Evolutionary conservation across 2,113 vertebrate species (phyloP), one percentile per base, ranked within the genome.

Genomic region (Bothrops jararaca): DNA sequence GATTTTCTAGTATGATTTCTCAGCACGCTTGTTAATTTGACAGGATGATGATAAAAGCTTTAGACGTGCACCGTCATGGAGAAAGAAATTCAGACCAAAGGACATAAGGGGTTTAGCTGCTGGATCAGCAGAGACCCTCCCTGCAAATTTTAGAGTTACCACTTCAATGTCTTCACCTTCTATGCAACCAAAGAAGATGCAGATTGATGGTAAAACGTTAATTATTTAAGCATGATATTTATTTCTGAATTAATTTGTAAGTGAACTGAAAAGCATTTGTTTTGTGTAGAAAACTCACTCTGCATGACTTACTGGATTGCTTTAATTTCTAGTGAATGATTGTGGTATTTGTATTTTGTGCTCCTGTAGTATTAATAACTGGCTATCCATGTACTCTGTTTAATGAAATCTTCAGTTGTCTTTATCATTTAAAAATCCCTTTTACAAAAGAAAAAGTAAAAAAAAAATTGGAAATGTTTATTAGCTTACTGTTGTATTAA

Each of bases 21-120:
- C 52, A 94, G 92, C 50, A 56, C 95, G 52, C 89, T 96, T 93
- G 85, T 94, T 94, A 20, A 87, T 94, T 4, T 94, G 26, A 94
- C 88, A 99, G 99, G 99, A 99, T 0, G 99, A 99, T 1, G 99
- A 99, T 92, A 99, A 99, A 97, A 98, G 98, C 97, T 99, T 99
- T 97, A 98, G 99, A 90, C 97, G 99, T 57, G 99, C 99, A 86
- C 99, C 99, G 42, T 99, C 99, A 3, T 99, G 99, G 99, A 98
- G 99, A 93, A 99, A 99, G 96, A 99, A 99, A 95, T 99, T 99
- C 86, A 97, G 99, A 96, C 99, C 99, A 97, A 99, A 99, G 98
- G 99, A 99, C 92, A 96, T 99, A 92, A 97, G 99, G 91, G 99
- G 98, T 91, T 93, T 98, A 96, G 97, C 98, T 26, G 95, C 98